These are phyloP conservation scores for Netelia virgata DNA, from an alignment of 2,888 invertebrate species.

Conservation along the genomic window DNA sequence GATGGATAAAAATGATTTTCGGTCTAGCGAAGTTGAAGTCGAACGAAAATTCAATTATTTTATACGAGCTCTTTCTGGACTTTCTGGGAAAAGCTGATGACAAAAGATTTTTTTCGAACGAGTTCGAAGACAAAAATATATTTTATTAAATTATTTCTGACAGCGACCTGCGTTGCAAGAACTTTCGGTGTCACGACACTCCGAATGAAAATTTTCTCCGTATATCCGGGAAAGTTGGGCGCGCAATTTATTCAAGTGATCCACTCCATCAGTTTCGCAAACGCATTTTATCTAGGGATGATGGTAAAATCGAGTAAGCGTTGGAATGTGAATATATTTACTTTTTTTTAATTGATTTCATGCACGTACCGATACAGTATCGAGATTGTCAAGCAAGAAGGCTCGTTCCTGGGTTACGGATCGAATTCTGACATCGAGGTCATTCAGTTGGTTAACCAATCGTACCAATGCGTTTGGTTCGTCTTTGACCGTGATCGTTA, in stretches of 20 bases:
- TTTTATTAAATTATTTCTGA: conserved; percentile 35
- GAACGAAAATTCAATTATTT: not conserved
- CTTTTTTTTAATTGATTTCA: not conserved
- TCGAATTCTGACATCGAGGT: conserved; percentile 38
- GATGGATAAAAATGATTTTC: conserved; percentile 3
- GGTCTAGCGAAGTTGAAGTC: not conserved
- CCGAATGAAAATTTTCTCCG: conserved; percentile 39
- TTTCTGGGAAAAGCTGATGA: not conserved
- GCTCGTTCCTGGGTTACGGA: conserved; percentile 39
- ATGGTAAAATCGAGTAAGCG: not conserved
- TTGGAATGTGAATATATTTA: not conserved
- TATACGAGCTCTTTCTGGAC: not conserved
- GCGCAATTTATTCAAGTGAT: conserved; percentile 50
- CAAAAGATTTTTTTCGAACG: not conserved
- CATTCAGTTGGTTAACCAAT: conserved; percentile 31
- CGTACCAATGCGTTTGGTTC: conserved; percentile 14
- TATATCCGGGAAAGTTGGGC: conserved; percentile 30
- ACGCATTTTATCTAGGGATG: conserved; percentile 38
- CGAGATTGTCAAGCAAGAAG: conserved; percentile 42
- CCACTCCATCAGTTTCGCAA: conserved; percentile 44
- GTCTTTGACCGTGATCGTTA: conserved; percentile 46
- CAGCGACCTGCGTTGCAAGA: conserved; percentile 48
- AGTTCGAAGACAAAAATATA: not conserved
- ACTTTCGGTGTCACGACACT: conserved; percentile 46
- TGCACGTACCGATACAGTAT: conserved; percentile 34